phyloP scores from a whole-genome alignment of 2,888 invertebrate species.

The Tipula vernalis region DNA sequence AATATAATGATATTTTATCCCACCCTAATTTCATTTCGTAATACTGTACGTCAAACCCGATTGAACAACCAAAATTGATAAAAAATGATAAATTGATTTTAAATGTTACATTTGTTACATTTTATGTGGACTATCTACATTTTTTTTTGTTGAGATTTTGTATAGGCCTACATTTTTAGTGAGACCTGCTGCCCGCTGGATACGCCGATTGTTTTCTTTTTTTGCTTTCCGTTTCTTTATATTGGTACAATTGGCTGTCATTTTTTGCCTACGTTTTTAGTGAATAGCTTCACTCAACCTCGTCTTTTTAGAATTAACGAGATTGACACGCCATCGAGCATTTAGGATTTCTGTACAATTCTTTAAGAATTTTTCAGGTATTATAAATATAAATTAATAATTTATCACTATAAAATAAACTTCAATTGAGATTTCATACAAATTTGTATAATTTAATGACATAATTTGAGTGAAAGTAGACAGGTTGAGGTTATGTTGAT shows the following conservation, averaged over 20 bases:
- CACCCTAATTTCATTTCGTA: too few relatives aligned
- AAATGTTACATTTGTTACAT: too few relatives aligned
- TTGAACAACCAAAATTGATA: too few relatives aligned
- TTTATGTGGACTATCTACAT: too few relatives aligned
- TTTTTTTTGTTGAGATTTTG: too few relatives aligned
- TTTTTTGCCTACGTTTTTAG: neutral
- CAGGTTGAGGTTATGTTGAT: neutral
- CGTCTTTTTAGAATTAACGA: neutral
- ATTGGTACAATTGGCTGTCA: neutral
- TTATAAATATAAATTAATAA: neutral
- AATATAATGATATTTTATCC: too few relatives aligned
- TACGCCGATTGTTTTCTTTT: too few relatives aligned
- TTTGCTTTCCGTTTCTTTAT: too few relatives aligned
- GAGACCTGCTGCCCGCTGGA: too few relatives aligned
- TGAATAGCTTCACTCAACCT: neutral
- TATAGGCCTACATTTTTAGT: too few relatives aligned
- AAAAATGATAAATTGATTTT: too few relatives aligned
- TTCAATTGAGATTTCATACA: neutral
- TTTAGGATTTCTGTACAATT: neutral
- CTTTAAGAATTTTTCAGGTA: neutral
- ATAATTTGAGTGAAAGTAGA: neutral
- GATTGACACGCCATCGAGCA: slow-evolving; percentile 5
- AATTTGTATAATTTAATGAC: neutral
- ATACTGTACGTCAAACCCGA: too few relatives aligned
- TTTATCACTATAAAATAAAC: neutral